phyloP scores from a whole-genome alignment of 2,113 vertebrate genomes.

The Apteryx mantelli region DNA sequence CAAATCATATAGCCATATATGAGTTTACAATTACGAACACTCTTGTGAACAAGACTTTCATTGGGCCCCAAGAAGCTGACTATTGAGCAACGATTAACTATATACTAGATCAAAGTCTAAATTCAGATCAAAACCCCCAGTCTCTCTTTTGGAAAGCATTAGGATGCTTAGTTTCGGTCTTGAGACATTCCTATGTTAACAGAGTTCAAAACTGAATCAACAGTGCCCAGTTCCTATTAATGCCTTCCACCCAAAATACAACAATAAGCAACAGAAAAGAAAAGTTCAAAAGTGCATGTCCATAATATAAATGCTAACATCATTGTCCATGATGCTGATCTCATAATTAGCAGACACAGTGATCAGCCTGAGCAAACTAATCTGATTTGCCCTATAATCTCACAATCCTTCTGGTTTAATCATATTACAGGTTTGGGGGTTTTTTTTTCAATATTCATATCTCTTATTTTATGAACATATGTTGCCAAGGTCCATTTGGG shows the following conservation, averaged over 20 bases:
- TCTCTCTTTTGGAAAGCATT: neutral
- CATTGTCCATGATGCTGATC: neutral
- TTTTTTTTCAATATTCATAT: neutral
- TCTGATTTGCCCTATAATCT: neutral
- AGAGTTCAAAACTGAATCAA: neutral
- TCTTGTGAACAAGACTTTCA: neutral
- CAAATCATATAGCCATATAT: neutral
- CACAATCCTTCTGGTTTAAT: neutral
- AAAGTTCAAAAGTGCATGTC: neutral
- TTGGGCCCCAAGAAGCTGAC: neutral
- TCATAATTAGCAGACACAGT: constrained; percentile 9
- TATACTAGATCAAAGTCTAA: neutral
- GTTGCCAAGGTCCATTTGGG: neutral
- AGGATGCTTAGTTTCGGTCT: neutral
- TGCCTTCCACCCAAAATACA: neutral
- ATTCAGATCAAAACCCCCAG: neutral
- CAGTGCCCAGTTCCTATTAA: neutral
- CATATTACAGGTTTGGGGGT: neutral
- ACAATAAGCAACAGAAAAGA: neutral
- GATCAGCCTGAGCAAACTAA: neutral
- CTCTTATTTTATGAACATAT: neutral
- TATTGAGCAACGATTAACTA: neutral
- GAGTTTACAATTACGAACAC: neutral
- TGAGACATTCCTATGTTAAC: neutral
- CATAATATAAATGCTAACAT: neutral